Conservation (phyloP, 2,797 vertebrate genomes). For the Clarias laeviceps region DNA sequence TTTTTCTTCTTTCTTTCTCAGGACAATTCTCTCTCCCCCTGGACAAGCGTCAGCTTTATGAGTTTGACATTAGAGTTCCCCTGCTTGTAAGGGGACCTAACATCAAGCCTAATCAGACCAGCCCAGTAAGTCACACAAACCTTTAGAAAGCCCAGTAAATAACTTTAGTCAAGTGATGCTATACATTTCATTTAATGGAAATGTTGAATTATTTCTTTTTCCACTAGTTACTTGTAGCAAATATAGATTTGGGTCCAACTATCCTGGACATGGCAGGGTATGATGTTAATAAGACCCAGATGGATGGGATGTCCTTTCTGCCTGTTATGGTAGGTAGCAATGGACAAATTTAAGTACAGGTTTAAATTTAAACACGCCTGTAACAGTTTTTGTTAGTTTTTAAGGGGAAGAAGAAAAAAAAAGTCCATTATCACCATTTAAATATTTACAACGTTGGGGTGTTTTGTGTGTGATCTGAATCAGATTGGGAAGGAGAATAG, state of each 20-base stretch:
- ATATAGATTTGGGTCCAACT: slow-evolving; percentile 94
- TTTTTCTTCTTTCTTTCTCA: slow-evolving; percentile 57
- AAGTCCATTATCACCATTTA: background rate
- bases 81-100: slow-evolving; percentile 92
- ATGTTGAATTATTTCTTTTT: slow-evolving; percentile 1
- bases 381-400: background rate
- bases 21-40: slow-evolving; percentile 96
- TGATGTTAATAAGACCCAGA: slow-evolving; percentile 86
- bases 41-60: slow-evolving; percentile 96
- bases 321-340: slow-evolving; percentile 80
- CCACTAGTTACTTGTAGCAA: slow-evolving; percentile 86
- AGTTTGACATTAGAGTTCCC: slow-evolving; percentile 96
- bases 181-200: background rate
- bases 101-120: slow-evolving; percentile 92
- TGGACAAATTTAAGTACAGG: background rate
- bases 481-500: slow-evolving; percentile 81
- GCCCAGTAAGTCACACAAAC: slow-evolving; percentile 73
- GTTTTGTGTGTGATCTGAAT: background rate
- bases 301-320: slow-evolving; percentile 94
- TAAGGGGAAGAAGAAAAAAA: background rate
- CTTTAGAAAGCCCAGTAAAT: background rate
- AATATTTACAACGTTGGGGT: background rate
- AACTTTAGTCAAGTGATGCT: background rate
- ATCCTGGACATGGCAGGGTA: slow-evolving; percentile 93
- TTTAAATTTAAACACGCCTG: background rate